Evolutionary conservation across 2,888 invertebrate species (phyloP), one percentile per base, ranked within the genome.

Genomic region (Synergus umbraculus): DNA sequence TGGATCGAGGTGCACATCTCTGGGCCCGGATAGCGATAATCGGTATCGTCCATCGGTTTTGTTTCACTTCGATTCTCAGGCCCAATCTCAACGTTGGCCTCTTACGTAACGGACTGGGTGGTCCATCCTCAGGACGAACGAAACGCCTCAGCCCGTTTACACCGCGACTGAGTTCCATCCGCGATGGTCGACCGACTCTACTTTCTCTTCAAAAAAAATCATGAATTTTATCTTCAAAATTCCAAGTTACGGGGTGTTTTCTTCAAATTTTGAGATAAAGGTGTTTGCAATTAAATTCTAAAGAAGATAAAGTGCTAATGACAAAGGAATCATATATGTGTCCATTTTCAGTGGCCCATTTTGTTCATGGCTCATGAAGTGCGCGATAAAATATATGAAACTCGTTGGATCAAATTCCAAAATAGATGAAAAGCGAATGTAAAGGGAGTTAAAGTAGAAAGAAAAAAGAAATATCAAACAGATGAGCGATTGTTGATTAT

Each of bases 51-150:
- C 85, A 84, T 83, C 83, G 82, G 81, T 82, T 86, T 84, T 86
- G 83, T 85, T 84, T 83, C 81, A 73, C 67, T 83, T 78, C 83
- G 73, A 86, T 81, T 85, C 81, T 60, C 82, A 69, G 76, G 63
- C 78, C 79, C 78, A 76, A 82, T 82, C 79, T 79, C 77, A 80
- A 85, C 86, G 79, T 85, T 85, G 83, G 86, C 80, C 81, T 83
- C 85, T 88, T 87, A 88, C 85, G 87, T 88, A 88, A 90, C 87
- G 81, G 88, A 79, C 83, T 86, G 87, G 88, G 88, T 88, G 89
- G 89, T 87, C 87, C 84, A 79, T 79, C 78, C 79, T 66, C 78
- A 29, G 67, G 63, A 69, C 81, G 83, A 69, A 22, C 81, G 83
- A 85, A 86, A 88, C 87, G 86, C 86, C 85, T 86, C 84, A 79